phyloP scores from a whole-genome alignment of 2,113 vertebrate genomes.

The Pogonocichla stellata region DNA sequence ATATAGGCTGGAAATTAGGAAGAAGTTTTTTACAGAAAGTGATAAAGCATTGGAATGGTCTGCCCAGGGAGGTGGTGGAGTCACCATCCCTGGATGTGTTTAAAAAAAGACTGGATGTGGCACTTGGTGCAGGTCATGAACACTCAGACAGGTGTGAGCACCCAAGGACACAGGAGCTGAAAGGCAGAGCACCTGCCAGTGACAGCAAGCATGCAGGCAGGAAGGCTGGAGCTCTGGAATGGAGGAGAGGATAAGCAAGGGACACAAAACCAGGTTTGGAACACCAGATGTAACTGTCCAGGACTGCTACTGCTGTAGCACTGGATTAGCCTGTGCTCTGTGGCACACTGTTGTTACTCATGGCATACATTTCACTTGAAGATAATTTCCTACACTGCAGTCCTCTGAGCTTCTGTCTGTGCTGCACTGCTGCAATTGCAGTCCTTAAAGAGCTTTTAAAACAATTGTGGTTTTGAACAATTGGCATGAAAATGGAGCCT shows the following conservation, averaged over 20 bases:
- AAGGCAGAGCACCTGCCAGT: neutral
- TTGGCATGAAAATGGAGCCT: neutral
- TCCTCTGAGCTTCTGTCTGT: neutral
- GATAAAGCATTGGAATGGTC: neutral
- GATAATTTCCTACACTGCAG: neutral
- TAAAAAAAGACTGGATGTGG: neutral
- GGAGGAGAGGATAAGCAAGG: neutral
- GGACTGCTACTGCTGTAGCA: neutral
- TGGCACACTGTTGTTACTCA: neutral
- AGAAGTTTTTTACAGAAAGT: neutral
- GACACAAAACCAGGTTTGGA: neutral
- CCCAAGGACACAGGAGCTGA: neutral
- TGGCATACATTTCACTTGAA: neutral
- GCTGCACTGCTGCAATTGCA: neutral
- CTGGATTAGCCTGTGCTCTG: neutral
- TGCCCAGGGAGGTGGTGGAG: neutral
- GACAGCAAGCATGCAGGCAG: neutral
- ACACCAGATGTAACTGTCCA: neutral
- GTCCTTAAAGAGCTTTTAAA: neutral
- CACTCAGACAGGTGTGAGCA: neutral
- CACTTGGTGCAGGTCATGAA: rapidly evolving
- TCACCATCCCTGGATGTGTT: neutral
- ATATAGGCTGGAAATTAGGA: neutral
- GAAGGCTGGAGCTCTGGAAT: neutral
- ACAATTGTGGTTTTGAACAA: neutral